Percentiles rank a stretch among this genome's conserved stretches.
Evolutionary conservation across 2,888 invertebrate genomes (phyloP).

Genomic region (Perizoma flavofasciatum): DNA sequence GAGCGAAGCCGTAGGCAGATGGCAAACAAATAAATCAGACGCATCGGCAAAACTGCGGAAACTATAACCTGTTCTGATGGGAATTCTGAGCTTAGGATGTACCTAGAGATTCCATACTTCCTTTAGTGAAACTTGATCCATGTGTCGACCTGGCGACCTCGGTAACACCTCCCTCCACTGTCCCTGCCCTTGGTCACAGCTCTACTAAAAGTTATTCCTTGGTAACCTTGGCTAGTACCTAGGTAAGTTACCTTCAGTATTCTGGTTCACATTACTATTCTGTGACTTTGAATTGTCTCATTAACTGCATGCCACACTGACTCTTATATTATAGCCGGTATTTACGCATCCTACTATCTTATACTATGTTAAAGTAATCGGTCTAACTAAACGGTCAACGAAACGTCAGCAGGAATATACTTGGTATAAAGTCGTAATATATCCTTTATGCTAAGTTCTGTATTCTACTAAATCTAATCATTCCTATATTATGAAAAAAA

Average conservation of each 20-base stretch:
- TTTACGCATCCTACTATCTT: too few species aligned
- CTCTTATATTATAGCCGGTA: slow-evolving; percentile 11
- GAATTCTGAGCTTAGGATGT: not conserved
- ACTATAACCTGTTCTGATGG: too few species aligned
- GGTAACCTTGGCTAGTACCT: slow-evolving; percentile 4
- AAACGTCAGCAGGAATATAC: too few species aligned
- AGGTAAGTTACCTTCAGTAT: not conserved
- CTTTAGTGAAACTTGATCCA: slow-evolving; percentile 1
- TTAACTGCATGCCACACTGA: slow-evolving; percentile 31
- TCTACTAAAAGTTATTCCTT: not conserved
- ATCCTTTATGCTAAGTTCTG: too few species aligned
- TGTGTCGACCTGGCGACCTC: slow-evolving; percentile 7
- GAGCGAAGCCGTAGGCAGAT: too few species aligned
- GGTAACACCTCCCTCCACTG: slow-evolving; percentile 1
- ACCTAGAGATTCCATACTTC: not conserved
- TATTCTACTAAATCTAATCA: too few species aligned
- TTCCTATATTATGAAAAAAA: too few species aligned
- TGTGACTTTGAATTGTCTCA: slow-evolving; percentile 31
- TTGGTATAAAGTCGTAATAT: too few species aligned
- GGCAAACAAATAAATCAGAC: too few species aligned
- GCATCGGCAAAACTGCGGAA: too few species aligned
- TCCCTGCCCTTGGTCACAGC: slow-evolving; percentile 17
- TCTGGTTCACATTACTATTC: slow-evolving; percentile 12
- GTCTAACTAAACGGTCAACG: too few species aligned
- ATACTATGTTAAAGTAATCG: too few species aligned